Conservation (phyloP, 2,113 vertebrate genomes). For the Mesitornis unicolor region DNA sequence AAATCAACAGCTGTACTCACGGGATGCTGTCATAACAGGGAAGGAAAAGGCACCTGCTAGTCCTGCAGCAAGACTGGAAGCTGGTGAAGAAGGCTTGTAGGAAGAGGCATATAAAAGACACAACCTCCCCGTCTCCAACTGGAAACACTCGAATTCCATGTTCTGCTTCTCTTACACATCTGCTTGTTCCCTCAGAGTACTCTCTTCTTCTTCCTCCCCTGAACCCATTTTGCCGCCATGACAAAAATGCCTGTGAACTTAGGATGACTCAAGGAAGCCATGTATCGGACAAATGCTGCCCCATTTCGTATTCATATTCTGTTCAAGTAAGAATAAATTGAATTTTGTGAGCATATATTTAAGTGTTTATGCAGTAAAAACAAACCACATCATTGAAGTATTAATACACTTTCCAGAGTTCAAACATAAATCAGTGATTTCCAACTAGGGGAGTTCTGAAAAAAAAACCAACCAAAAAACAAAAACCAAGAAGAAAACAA, state of each 20-base stretch:
- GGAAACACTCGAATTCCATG: neutral
- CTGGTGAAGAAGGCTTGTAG: neutral
- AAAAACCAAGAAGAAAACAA: too few relatives aligned
- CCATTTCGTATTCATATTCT: neutral
- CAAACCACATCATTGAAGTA: neutral
- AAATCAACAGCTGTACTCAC: neutral
- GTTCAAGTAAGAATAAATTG: neutral
- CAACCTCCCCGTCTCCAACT: fast-evolving
- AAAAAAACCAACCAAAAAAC: neutral
- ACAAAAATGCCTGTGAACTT: neutral
- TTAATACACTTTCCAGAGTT: neutral
- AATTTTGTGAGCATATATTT: neutral
- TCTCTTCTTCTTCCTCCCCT: neutral
- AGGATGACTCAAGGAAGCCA: neutral
- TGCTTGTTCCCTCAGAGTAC: neutral
- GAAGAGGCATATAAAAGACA: neutral
- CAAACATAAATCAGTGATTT: neutral
- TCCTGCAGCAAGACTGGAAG: neutral
- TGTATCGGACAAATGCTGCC: neutral
- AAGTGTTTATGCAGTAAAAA: neutral
- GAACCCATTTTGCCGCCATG: neutral
- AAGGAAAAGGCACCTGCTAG: neutral
- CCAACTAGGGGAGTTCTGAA: fast-evolving
- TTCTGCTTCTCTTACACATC: neutral
- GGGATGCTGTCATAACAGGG: neutral